Evolutionary conservation across 2,797 vertebrate species (phyloP).

Genomic region (Lagocephalus sceleratus): DNA sequence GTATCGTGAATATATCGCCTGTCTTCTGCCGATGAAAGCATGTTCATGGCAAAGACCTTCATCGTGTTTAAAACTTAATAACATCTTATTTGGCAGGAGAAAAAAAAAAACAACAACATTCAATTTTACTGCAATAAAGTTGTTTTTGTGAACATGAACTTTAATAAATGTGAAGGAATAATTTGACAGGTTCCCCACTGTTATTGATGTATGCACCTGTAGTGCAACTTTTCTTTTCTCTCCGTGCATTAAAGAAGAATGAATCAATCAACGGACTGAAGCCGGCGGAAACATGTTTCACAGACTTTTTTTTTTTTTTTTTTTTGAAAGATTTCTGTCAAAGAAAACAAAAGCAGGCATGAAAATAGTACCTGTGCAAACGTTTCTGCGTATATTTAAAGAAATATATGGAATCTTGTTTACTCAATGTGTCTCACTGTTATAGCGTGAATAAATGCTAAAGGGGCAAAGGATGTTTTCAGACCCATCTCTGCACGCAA

Average conservation of each 20-base stretch:
- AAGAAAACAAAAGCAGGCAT: not conserved
- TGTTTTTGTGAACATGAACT: no score
- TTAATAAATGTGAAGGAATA: no score
- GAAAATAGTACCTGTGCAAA: no score
- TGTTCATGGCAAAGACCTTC: not conserved
- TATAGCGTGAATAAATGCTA: no score
- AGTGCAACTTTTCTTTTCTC: no score
- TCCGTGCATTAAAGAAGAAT: no score
- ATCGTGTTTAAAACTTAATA: not conserved
- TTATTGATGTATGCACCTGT: no score
- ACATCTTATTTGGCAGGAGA: no score
- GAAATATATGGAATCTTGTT: not conserved
- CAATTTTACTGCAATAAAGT: not conserved
- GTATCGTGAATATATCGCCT: conserved; percentile 29
- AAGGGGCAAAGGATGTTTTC: not conserved
- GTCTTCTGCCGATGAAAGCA: not conserved
- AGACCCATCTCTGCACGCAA: not conserved
- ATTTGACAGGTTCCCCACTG: no score
- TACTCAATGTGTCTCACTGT: not conserved
- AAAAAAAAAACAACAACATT: no score
- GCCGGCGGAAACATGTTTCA: not conserved
- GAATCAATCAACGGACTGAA: no score
- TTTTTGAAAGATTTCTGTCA: conserved; percentile 3
- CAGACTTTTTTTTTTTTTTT: no score
- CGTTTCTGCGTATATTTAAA: not conserved